phyloP scores from a whole-genome alignment of 2,888 invertebrate species.

The Pegoplata infirma region DNA sequence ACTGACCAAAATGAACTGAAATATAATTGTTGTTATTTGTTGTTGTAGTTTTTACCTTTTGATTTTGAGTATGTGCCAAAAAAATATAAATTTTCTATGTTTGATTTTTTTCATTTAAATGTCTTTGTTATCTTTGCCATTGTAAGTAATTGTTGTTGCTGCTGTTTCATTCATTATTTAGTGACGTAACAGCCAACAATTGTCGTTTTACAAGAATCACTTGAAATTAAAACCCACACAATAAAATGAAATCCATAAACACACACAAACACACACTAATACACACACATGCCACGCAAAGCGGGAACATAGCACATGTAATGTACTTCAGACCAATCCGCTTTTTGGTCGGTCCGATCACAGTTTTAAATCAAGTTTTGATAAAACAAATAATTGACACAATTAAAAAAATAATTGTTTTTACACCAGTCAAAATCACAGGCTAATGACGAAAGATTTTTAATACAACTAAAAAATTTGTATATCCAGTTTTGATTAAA shows the following conservation, averaged over 20 bases:
- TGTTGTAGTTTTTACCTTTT: neutral
- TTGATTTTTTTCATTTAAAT: neutral
- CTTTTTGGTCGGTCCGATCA: too few species aligned
- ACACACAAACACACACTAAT: neutral
- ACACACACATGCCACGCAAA: neutral
- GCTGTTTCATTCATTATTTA: slow-evolving; percentile 39
- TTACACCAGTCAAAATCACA: too few species aligned
- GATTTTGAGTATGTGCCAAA: neutral
- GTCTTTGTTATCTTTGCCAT: neutral
- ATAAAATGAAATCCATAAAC: neutral
- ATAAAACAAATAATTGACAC: too few species aligned
- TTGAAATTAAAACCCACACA: slow-evolving; percentile 21
- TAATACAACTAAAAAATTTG: too few species aligned
- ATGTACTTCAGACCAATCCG: too few species aligned
- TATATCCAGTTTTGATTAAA: too few species aligned
- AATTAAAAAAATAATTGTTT: too few species aligned
- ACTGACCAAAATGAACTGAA: too few species aligned
- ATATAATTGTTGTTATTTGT: neutral
- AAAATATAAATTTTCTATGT: slow-evolving; percentile 4
- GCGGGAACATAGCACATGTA: too few species aligned
- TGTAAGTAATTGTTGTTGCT: neutral
- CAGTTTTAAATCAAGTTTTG: too few species aligned
- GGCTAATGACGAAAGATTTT: too few species aligned
- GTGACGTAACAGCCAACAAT: slow-evolving; percentile 34
- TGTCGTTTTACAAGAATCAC: slow-evolving; percentile 25